Base-by-base conservation (phyloP, 2,888 invertebrate genomes). In the Athalia circularis region DNA sequence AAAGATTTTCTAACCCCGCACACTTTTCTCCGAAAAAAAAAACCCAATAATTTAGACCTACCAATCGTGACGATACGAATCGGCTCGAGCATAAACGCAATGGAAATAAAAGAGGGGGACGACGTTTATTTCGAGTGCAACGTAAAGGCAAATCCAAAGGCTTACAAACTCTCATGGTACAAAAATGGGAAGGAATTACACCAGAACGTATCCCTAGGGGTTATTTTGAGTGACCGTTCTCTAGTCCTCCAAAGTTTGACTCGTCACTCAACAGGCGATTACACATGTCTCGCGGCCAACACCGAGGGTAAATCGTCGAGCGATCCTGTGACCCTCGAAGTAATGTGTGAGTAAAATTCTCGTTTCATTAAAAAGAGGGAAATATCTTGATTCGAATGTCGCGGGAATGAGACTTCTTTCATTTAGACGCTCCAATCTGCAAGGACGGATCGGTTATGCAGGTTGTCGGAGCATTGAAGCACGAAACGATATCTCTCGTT, bases 81-180 rank as follows among this genome's bases (percentile, higher is more conserved):
- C 93, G 96, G 96, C 74, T 95, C 96, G 81, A 96, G 94, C 85
- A 91, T 97, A 82, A 96, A 95, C 89, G 95, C 96, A 5, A 94
- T 95, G 84, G 96, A 96, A 90, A 96, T 97, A 88, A 96, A 96
- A 90, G 97, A 97, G 91, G 96, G 96, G 47, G 96, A 96, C 87
- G 96, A 96, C 90, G 96, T 96, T 70, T 96, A 96, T 90, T 97
- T 97, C 90, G 97, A 96, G 89, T 96, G 96, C 91, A 94, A 95
- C 83, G 95, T 96, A 81, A 94, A 94, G 87, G 95, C 96, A 72
- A 97, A 96, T 91, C 96, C 96, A 7, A 95, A 94, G 87, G 94
- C 94, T 11, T 95, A 96, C 91, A 95, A 96, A 88, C 93, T 96
- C 85, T 93, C 95, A 78, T 97, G 96, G 96, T 96, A 94, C 89